Percentiles rank a stretch among this genome's conserved stretches.
phyloP scores from a whole-genome alignment of 1,140 invertebrate genomes.

The Saccostrea echinata region DNA sequence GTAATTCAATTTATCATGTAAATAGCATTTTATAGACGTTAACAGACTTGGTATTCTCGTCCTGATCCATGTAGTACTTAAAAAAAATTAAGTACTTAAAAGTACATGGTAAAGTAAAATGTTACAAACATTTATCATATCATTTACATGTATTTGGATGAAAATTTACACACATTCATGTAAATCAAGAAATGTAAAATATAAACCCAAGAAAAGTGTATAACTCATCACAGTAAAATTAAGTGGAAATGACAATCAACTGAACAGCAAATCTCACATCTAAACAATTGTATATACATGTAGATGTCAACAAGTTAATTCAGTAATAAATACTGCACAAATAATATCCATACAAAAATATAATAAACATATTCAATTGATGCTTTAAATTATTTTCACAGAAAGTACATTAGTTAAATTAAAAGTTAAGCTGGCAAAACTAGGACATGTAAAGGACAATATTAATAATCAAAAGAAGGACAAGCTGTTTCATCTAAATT shows the following conservation, averaged over 20 bases:
- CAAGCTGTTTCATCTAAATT: too few species aligned
- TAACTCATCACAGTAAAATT: slow-evolving; percentile 25
- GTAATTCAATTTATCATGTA: too few species aligned
- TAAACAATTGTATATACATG: not conserved
- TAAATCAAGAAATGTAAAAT: slow-evolving; percentile 10
- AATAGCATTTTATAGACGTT: too few species aligned
- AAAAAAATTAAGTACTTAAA: not conserved
- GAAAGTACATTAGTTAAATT: too few species aligned
- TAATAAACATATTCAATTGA: not conserved
- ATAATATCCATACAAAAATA: slow-evolving; percentile 31
- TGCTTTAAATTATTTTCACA: too few species aligned
- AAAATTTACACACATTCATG: slow-evolving; percentile 7
- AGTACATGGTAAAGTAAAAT: not conserved
- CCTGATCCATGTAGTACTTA: not conserved
- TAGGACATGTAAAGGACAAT: too few species aligned
- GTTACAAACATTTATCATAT: not conserved
- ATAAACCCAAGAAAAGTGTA: slow-evolving; percentile 1
- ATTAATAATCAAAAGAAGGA: too few species aligned
- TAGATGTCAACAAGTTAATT: not conserved
- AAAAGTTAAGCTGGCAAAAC: too few species aligned
- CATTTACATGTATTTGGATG: too few species aligned
- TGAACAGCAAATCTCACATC: not conserved
- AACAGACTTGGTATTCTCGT: too few species aligned
- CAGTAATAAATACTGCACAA: slow-evolving; percentile 10
- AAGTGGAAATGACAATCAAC: slow-evolving; percentile 4